Base-by-base conservation (phyloP, 2,888 invertebrate genomes). In the Epinotia nisella region DNA sequence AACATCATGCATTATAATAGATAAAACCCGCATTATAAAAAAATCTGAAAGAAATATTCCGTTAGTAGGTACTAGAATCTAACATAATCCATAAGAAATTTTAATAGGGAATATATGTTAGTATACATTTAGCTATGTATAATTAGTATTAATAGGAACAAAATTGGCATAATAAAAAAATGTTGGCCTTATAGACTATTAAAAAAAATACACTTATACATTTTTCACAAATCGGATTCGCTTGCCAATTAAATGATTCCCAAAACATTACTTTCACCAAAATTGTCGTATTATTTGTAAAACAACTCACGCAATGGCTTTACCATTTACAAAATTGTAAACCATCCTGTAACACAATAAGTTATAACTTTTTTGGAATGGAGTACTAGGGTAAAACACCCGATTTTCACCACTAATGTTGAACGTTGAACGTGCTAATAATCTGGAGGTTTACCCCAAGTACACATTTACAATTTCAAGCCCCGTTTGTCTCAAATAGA, bases 21-120 rank as follows among this genome's bases (percentile, higher is more conserved):
- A 45, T 61, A 45, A 21, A 58, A 24, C 61, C 61, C 45, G 45
- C 24, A 15, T 61, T 61, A 45, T 45, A 61, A 56, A 15, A n/a
- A 58, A 3, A 61, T n/a, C 61, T 61, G 61, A 45, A 61, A 61
- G 24, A 61, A 61, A 61, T 61, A 45, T 24, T 45, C 2, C 41
- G 61, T 61, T 61, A 61, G 24, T 61, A n/a, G n/a, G n/a, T n/a
- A 61, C 21, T 60, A 60, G 39, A 60, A 60, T 39, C 39, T 61
- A 61, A 61, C 3, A 21, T 9, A 15, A n/a, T 1, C 7, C 19
- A 41, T 56, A 24, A 15, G 24, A 7, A 51, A 9, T 29, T 17
- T 39, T 60, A 1, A 61, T 19, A 5, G 39, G 60, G 13, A 21
- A 19, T 41, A 19, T n/a, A 41, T 19, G 24, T 61, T 61, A 61